Conservation (phyloP, 2,797 vertebrate genomes). For the Clarias fuscus region DNA sequence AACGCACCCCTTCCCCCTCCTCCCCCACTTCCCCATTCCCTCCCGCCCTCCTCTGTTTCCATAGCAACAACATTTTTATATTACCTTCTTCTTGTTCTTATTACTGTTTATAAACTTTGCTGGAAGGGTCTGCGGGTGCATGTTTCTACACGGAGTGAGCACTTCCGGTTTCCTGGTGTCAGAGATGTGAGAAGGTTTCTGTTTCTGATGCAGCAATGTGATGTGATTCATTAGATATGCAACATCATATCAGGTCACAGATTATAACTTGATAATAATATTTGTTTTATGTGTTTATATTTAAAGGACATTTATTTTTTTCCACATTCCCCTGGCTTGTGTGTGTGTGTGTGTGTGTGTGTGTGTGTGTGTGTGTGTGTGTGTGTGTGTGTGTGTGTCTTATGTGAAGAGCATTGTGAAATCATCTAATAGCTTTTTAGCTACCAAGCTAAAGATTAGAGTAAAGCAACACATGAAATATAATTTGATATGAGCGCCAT, state of each 20-base stretch:
- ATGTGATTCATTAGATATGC: background rate
- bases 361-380: no score
- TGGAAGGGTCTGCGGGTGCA: constrained; percentile 40
- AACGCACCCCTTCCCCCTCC: constrained; percentile 49
- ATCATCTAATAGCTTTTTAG: background rate
- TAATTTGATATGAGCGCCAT: background rate
- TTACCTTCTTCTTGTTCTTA: constrained; percentile 6
- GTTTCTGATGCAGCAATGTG: background rate
- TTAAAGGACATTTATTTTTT: background rate
- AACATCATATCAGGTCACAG: background rate
- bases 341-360: no score
- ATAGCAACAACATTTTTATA: constrained; percentile 63
- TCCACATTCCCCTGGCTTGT: background rate
- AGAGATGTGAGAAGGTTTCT: background rate
- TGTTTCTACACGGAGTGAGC: background rate
- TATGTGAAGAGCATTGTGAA: background rate
- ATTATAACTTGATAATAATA: no score
- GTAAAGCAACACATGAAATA: background rate
- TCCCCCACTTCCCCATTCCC: constrained; percentile 14
- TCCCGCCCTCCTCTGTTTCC: constrained; percentile 64
- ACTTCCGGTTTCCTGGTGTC: constrained; percentile 13
- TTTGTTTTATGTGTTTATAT: background rate
- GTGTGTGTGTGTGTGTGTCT: background rate
- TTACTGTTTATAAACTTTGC: constrained; percentile 54
- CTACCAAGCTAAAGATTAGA: background rate